Evolutionary conservation across 2,797 vertebrate species (phyloP), one percentile per base, ranked within the genome.

Genomic region (Rhincodon typus): DNA sequence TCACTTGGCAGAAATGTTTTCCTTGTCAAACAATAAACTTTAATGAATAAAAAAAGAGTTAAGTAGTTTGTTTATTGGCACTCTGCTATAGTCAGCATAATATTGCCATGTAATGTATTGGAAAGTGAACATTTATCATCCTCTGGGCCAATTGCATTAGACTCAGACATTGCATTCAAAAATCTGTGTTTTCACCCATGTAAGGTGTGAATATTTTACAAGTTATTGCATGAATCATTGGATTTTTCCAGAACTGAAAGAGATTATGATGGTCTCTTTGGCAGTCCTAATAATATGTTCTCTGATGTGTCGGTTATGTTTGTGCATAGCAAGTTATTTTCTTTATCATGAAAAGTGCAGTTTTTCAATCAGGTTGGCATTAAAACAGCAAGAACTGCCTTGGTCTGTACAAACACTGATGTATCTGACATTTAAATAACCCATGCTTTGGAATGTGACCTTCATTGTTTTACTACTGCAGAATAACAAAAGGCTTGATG

Each of bases 371-470:
- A 74, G 94, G 94, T 95, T 95, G n/a, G 42, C 30, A 77, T 95
- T 95, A 95, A 50, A 74, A 27, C 67, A 72, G 69, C 27, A 77
- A 94, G 57, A 94, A 94, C 30, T 94, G 88, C 30, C 12, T 91
- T 30, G 6, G 30, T 15, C 88, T 91, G 46, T 50, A 95, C 70
- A 74, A 50, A 95, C 46, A 95, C 2, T 77, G 42, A 46, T 94
- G 27, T 17, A 30, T 57, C 70, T 95, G 94, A 95, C 70, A 74
- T 77, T 77, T 77, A 95, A 95, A 77, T 77, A 50, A 95, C 94
- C 42, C 70, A n/a, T 34, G 42, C 46, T 53, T 94, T 95, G 94
- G 70, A 95, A 95, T 95, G 94, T 95, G 94, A 77, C 94, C 94
- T 95, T 50, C 70, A 74, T 57, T 57, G 46, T 95, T 95, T 95